Percentiles rank a stretch among this genome's conserved stretches.
These are phyloP conservation scores for Mohoua ochrocephala DNA, from an alignment of 2,113 vertebrate genomes.

Conservation along the genomic window DNA sequence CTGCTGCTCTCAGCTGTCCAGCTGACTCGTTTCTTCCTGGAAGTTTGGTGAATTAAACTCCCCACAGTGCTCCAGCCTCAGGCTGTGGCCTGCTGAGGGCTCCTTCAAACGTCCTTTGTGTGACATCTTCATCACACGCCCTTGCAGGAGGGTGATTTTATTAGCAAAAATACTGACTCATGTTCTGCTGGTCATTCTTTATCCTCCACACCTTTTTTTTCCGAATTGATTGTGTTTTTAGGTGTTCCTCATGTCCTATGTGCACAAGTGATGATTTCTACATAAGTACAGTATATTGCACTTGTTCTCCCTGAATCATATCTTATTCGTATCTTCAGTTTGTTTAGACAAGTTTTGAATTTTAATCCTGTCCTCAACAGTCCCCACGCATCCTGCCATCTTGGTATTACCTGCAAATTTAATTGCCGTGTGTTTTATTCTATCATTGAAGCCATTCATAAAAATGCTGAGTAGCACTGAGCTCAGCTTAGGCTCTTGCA, in stretches of 20 bases:
- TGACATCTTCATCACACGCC: background rate
- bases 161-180: background rate
- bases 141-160: background rate
- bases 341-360: background rate
- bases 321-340: background rate
- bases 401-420: background rate
- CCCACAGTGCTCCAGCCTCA: background rate
- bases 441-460: background rate
- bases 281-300: background rate
- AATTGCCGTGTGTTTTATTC: conserved; percentile 14
- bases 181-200: background rate
- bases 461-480: conserved; percentile 6
- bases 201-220: background rate
- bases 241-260: background rate
- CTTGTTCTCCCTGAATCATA: background rate
- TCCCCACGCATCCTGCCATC: background rate
- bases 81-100: background rate
- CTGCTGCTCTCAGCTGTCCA: background rate
- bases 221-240: background rate
- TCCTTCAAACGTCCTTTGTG: background rate
- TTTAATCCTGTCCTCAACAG: background rate
- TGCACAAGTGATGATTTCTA: background rate
- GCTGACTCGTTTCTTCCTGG: background rate
- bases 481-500: background rate
- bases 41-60: background rate